phyloP scores from a whole-genome alignment of 2,113 vertebrate genomes.

The Piprites chloris region DNA sequence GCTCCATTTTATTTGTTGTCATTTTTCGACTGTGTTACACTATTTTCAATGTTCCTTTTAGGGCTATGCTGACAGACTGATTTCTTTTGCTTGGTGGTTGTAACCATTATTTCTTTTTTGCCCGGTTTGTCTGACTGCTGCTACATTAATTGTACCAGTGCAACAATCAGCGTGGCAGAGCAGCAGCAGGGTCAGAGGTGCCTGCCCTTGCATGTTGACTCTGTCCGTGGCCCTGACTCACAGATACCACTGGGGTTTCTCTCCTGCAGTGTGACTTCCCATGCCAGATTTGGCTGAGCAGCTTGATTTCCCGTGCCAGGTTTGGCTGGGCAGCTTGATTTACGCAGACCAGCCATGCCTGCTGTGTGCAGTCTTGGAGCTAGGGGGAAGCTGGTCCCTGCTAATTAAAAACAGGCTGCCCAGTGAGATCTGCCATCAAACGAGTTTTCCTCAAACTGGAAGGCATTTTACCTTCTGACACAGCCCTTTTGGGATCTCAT shows the following conservation, averaged over 20 bases:
- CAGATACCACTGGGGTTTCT: neutral
- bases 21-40: neutral
- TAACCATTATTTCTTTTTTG: neutral
- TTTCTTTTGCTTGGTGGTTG: neutral
- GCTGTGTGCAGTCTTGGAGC: neutral
- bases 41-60: neutral
- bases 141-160: neutral
- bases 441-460: no score
- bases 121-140: neutral
- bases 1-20: neutral
- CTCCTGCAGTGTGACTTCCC: fast-evolving
- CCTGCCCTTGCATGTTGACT: neutral
- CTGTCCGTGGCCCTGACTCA: neutral
- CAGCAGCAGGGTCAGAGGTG: neutral
- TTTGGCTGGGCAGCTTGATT: neutral
- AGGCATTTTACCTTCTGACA: neutral
- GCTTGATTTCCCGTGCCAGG: neutral
- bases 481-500: neutral
- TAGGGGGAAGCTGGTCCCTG: neutral
- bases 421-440: neutral
- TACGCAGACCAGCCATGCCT: neutral
- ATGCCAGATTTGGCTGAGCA: neutral
- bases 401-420: neutral
- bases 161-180: fast-evolving
- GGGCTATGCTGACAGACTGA: neutral